A percentile compares a stretch with the other conserved stretches of the same genome.
Evolutionary conservation across 2,113 vertebrate genomes (phyloP).

Genomic region (Barbus barbus): DNA sequence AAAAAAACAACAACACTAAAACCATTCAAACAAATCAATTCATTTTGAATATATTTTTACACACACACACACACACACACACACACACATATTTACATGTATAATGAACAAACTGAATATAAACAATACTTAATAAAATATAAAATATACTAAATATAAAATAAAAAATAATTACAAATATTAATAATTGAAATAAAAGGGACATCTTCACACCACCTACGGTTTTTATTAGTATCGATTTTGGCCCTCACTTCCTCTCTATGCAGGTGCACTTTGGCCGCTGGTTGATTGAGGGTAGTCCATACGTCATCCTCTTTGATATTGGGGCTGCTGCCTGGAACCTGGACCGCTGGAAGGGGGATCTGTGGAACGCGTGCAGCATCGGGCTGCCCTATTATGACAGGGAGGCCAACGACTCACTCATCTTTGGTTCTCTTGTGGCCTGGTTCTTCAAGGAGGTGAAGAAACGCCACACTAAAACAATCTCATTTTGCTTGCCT

Average conservation of each 20-base stretch:
- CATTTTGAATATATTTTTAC: no score
- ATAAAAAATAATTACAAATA: no score
- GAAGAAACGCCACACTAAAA: not conserved
- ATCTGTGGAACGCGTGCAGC: conserved; percentile 87
- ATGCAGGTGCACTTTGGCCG: conserved; percentile 88
- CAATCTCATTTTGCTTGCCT: not conserved
- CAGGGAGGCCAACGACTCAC: conserved; percentile 87
- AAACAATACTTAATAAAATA: no score
- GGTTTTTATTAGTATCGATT: not conserved
- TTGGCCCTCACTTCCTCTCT: not conserved
- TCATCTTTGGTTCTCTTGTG: conserved; percentile 90
- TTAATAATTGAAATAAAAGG: no score
- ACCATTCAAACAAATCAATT: no score
- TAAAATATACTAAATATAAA: no score
- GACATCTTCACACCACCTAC: no score
- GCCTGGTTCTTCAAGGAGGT: conserved; percentile 98
- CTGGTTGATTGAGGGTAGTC: conserved; percentile 95
- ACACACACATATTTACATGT: no score
- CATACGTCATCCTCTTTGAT: conserved; percentile 91
- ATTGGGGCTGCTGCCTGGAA: conserved; percentile 88
- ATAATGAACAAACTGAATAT: no score
- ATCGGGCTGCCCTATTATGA: conserved; percentile 90
- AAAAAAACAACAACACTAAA: no score
- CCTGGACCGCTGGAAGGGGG: conserved; percentile 91
- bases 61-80: no score